These are phyloP conservation scores for Pangasius mekongensis DNA, from an alignment of 2,797 vertebrate genomes.

Conservation along the genomic window DNA sequence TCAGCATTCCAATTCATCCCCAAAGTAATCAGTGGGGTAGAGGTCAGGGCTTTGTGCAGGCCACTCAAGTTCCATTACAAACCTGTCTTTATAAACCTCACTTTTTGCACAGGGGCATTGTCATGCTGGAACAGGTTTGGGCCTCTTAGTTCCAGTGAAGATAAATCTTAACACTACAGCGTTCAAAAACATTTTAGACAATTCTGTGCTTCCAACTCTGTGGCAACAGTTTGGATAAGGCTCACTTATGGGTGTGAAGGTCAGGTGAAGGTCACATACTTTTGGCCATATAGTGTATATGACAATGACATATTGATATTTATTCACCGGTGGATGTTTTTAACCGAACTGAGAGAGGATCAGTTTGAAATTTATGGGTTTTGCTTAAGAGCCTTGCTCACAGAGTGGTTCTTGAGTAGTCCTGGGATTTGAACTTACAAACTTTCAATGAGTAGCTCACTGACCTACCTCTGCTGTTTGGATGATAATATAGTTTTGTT, in stretches of 20 bases:
- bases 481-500: not conserved
- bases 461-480: not conserved
- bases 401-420: not conserved
- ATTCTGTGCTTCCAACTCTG: not conserved
- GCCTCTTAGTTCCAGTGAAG: not conserved
- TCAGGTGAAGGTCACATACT: not conserved
- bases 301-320: not conserved
- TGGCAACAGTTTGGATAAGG: not conserved
- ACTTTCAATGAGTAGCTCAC: not conserved
- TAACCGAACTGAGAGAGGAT: not conserved
- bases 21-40: too few relatives aligned
- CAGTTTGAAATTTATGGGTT: not conserved
- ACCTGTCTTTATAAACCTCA: not conserved
- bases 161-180: not conserved
- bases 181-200: not conserved
- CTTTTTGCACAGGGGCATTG: not conserved
- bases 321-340: not conserved
- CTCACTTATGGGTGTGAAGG: not conserved
- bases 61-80: not conserved
- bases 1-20: not conserved
- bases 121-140: not conserved
- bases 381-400: not conserved
- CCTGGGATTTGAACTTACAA: not conserved
- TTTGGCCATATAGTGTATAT: not conserved
- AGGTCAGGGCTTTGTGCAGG: not conserved